Percentiles rank a stretch among this genome's conserved stretches.
phyloP scores from a whole-genome alignment of 2,113 vertebrate genomes.

The Eulemur rufifrons region DNA sequence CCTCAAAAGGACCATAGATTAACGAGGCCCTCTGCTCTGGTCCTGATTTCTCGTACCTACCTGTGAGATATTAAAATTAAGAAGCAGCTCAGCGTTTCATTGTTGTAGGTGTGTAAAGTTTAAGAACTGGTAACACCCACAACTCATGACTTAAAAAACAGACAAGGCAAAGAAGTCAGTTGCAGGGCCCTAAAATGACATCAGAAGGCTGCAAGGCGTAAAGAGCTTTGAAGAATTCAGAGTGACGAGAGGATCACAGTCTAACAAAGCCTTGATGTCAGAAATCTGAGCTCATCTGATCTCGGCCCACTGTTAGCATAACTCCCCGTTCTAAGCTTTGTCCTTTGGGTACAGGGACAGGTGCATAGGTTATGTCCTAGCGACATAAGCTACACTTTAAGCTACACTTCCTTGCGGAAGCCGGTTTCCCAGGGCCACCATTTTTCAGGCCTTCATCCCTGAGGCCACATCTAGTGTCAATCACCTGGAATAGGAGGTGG shows the following conservation, averaged over 20 bases:
- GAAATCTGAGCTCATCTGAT: not conserved
- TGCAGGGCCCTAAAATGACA: not conserved
- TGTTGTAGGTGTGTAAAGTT: not conserved
- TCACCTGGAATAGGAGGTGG: not conserved
- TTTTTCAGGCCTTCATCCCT: not conserved
- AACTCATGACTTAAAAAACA: not conserved
- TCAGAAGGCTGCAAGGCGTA: not conserved
- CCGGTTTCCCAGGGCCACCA: not conserved
- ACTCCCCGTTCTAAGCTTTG: not conserved
- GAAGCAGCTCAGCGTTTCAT: not conserved
- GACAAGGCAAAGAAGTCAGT: not conserved
- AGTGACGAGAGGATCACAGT: not conserved
- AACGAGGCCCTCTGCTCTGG: not conserved
- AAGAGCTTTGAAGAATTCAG: not conserved
- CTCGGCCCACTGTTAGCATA: not conserved
- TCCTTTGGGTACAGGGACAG: accelerated
- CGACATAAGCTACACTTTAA: not conserved
- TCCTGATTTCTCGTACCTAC: not conserved
- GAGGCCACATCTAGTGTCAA: not conserved
- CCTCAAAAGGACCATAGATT: not conserved
- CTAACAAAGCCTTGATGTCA: not conserved
- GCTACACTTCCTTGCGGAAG: not conserved
- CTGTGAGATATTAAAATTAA: not conserved
- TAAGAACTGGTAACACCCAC: not conserved
- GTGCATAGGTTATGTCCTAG: not conserved